Conservation (phyloP, 2,888 invertebrate species). For the Morpho achilles region DNA sequence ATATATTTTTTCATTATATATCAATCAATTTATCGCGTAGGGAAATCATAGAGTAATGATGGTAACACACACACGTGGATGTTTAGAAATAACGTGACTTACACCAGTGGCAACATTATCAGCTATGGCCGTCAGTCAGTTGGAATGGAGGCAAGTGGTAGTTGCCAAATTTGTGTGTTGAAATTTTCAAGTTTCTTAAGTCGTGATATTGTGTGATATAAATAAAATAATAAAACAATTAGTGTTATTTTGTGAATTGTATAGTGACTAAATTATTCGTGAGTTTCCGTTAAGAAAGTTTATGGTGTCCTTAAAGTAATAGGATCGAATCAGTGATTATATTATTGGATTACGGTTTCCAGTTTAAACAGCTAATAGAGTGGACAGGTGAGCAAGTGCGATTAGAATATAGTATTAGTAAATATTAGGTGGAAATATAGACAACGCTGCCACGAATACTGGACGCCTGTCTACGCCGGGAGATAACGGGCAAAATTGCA, state of each 20-base stretch:
- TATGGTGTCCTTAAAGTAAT: constrained; percentile 70
- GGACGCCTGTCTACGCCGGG: constrained; percentile 39
- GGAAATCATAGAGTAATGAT: constrained; percentile 20
- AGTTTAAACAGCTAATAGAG: constrained; percentile 60
- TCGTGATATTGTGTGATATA: constrained; percentile 56
- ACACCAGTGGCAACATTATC: constrained; percentile 49
- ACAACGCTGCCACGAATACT: constrained; percentile 54
- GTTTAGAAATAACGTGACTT: constrained; percentile 59
- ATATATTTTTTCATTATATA: no score
- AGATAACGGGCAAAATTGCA: constrained; percentile 70
- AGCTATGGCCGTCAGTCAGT: constrained; percentile 75
- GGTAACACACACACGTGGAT: constrained; percentile 51
- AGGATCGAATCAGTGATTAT: constrained; percentile 65
- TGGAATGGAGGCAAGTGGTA: constrained; percentile 53
- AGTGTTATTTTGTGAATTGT: constrained; percentile 53
- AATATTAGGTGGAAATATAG: constrained; percentile 13
- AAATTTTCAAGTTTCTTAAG: constrained; percentile 62
- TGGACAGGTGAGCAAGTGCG: constrained; percentile 57
- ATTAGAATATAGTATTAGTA: constrained; percentile 19
- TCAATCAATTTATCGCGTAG: not conserved
- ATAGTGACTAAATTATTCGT: constrained; percentile 56
- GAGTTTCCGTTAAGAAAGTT: constrained; percentile 61
- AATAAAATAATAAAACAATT: constrained; percentile 43
- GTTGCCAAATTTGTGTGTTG: constrained; percentile 62
- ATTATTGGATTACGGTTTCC: constrained; percentile 74